Evolutionary conservation across 2,888 invertebrate species (phyloP), one percentile per base, ranked within the genome.

Genomic region (Petrolisthes manimaculis): DNA sequence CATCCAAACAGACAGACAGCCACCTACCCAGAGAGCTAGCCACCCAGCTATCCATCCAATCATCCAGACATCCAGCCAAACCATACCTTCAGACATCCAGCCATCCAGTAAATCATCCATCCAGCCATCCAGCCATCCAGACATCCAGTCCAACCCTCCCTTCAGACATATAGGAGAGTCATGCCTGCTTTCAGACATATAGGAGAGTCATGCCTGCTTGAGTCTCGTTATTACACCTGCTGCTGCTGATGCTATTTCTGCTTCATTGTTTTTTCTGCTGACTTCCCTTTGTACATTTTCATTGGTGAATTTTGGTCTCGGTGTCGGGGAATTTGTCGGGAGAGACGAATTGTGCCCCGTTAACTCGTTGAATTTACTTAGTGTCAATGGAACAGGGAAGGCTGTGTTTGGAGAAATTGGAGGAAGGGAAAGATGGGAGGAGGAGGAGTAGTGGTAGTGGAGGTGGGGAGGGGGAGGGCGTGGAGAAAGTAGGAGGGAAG

Each of bases 181-280:
- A 71, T 5, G 71, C n/a, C n/a, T 12, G 8, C n/a, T n/a, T 71
- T 6, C 71, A 5, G 18, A 71, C 18, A 12, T 6, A 71, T 14
- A 71, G 71, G 21, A 0, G 21, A 21, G 71, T 71, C 71, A 71
- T 6, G 71, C 21, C 21, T 18, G 14, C 21, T n/a, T 71, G 37
- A 37, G 37, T 37, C 37, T n/a, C 71, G 71, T n/a, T 71, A 71
- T 71, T 71, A n/a, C 71, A 71, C 18, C 71, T 71, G 71, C 71
- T 37, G 37, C 37, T 37, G 37, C 71, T n/a, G n/a, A n/a, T n/a
- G n/a, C n/a, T n/a, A n/a, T n/a, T n/a, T n/a, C n/a, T 71, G 6
- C 21, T 12, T 12, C 18, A 12, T 61, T 18, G 61, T 18, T 18
- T 61, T 61, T 18, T 61, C 18, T 61, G 18, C 61, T 61, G 12